These are phyloP conservation scores for Pilophorus perplexus DNA, from an alignment of 2,888 invertebrate genomes.

Conservation along the genomic window DNA sequence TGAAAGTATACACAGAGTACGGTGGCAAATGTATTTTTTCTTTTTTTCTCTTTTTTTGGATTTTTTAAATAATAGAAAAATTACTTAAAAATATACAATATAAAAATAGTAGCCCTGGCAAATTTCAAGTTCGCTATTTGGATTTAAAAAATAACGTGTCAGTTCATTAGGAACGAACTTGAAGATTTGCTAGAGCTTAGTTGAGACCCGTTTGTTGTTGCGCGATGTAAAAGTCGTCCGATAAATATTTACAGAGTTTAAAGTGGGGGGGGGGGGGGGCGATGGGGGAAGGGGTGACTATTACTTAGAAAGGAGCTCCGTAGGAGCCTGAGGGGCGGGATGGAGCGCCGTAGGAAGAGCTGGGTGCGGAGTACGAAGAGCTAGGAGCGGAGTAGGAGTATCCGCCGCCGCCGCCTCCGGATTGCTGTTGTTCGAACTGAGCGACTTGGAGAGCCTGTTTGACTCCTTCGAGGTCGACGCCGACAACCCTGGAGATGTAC, in stretches of 20 bases:
- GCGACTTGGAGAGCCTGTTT: slow-evolving; percentile 86
- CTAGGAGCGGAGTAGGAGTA: slow-evolving; percentile 58
- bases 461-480: slow-evolving; percentile 80
- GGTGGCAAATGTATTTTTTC: slow-evolving; percentile 48
- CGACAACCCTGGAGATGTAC: slow-evolving; percentile 68
- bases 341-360: slow-evolving; percentile 60
- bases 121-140: slow-evolving; percentile 21
- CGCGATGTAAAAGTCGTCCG: slow-evolving; percentile 41
- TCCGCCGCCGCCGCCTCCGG: slow-evolving; percentile 56
- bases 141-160: slow-evolving; percentile 38
- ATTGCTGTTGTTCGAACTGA: slow-evolving; percentile 70
- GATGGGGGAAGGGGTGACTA: slow-evolving; percentile 43
- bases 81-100: slow-evolving; percentile 46
- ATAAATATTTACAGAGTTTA: slow-evolving; percentile 38
- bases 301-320: slow-evolving; percentile 62
- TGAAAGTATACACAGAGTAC: slow-evolving; percentile 53
- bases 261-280: slow-evolving; percentile 40
- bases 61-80: slow-evolving; percentile 45
- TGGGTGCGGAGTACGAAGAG: slow-evolving; percentile 57
- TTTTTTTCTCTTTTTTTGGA: slow-evolving; percentile 47
- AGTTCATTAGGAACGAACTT: slow-evolving; percentile 24
- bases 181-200: slow-evolving; percentile 9
- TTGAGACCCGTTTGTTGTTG: slow-evolving; percentile 43
- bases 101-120: slow-evolving; percentile 37
- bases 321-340: slow-evolving; percentile 67